Percentiles rank a stretch among this genome's conserved stretches.
Conservation (phyloP, 2,888 invertebrate species). For the Tetheella fluctuosa region DNA sequence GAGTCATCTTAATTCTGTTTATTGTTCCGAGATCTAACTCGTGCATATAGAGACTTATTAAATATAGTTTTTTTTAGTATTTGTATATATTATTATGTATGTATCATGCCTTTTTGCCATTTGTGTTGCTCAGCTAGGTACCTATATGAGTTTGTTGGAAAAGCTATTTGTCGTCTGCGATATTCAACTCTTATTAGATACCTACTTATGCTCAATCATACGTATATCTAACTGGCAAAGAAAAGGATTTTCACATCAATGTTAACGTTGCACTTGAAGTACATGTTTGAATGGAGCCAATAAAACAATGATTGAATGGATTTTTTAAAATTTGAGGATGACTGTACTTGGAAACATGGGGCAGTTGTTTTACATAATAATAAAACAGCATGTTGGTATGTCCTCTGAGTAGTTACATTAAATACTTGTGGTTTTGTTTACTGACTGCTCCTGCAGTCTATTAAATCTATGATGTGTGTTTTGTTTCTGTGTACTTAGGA, state of each 20-base stretch:
- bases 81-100: background rate
- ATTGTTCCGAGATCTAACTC: background rate
- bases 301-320: background rate
- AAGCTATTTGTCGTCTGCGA: slow-evolving; percentile 18
- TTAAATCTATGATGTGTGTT: slow-evolving; percentile 11
- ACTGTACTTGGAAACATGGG: background rate
- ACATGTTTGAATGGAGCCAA: background rate
- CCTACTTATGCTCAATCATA: background rate
- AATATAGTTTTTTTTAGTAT: background rate
- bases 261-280: background rate
- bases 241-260: background rate
- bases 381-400: background rate
- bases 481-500: slow-evolving; percentile 10
- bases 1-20: background rate
- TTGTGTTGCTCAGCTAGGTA: slow-evolving; percentile 34
- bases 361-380: background rate
- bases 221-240: background rate
- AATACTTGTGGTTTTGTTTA: background rate
- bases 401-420: background rate
- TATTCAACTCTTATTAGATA: background rate
- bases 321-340: background rate
- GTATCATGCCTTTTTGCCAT: slow-evolving; percentile 27
- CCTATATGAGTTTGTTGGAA: slow-evolving; percentile 14
- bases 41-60: background rate
- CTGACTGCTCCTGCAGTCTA: background rate